Base-by-base conservation (phyloP, 2,797 vertebrate genomes). In the Mastacembelus armatus region DNA sequence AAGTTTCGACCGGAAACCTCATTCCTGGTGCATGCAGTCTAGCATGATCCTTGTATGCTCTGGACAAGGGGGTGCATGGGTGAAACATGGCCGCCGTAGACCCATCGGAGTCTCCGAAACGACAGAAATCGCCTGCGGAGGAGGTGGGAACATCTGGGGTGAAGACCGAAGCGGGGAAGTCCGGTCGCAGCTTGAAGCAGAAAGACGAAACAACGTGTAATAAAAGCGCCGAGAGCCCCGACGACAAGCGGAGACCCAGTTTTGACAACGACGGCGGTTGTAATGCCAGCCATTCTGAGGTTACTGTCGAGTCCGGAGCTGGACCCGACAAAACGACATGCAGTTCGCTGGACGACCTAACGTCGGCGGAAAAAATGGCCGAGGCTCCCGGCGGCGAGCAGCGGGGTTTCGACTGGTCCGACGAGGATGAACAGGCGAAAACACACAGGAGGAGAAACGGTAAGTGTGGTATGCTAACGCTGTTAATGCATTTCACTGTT, bases 11-110 rank as follows among this genome's bases (percentile, higher is more conserved):
- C 85, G 88, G 85, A 88, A 87, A 40, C 32, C 0, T 10, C 3
- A 38, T 44, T 69, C 65, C 66, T n/a, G 16, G 47, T 42, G 56
- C 55, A 26, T 19, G 59, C 50, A 76, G 61, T 61, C 44, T 78
- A 59, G 51, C 77, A 52, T 72, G 77, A 85, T 82, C 74, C 70
- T 36, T 68, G 70, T 81, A 75, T 52, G 77, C 65, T 73, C 66
- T 77, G 88, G 85, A 73, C 81, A 70, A 75, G 85, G 85, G 88
- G 87, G 78, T 90, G 75, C 83, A 89, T 90, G 87, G 88, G 89
- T 80, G 87, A 89, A 94, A 94, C 82, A 95, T 95, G 94, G 93
- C 93, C 74, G 89, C 89, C 79, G 87, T 88, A 84, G 83, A 89
- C 84, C 85, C 90, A 63, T 61, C 87, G 62, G 90, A 91, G 70